Base-by-base conservation (phyloP, 2,113 vertebrate genomes). In the Seriola quinqueradiata region DNA sequence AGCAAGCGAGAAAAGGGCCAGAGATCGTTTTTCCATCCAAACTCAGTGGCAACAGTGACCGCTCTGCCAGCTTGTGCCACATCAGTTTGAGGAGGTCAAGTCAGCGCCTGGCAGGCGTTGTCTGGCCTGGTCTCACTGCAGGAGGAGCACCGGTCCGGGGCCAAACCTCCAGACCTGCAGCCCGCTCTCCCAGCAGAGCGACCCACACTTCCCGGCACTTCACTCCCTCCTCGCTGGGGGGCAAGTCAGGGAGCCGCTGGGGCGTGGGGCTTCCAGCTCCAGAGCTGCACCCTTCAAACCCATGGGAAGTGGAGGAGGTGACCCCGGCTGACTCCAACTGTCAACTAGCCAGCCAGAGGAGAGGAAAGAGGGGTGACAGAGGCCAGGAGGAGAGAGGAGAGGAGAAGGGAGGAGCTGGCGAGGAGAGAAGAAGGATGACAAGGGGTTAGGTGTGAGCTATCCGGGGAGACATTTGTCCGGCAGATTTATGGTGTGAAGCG, bases 51-150 rank as follows among this genome's bases (percentile, higher is more conserved):
- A 87, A 68, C 87, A 77, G 78, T 87, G 84, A 89, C 91, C 79
- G 71, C 89, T 90, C 89, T 90, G 87, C 91, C 88, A 90, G 90
- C 82, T 70, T 70, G 84, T 84, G 82, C 85, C 87, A 63, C 89
- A 89, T 94, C 87, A 94, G 89, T 94, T 94, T 93, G 93, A 94
- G 90, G 92, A 85, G 93, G 91, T 94, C 91, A 64, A 75, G 89
- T 85, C 88, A 82, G 77, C 79, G 75, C 75, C 89, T 83, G 87
- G 85, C 89, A 91, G 87, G 83, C 85, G 77, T 83, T 82, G 91
- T 93, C 91, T 91, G 90, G 83, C 92, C 89, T 84, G 92, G 92
- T 89, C 89, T 91, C 87, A 82, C 83, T 61, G 38, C 83, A 76
- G 88, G 72, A 85, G 65, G 63, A 85, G 84, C 70, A 4, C 52